Percentiles rank a stretch among this genome's conserved stretches.
phyloP scores from a whole-genome alignment of 2,113 vertebrate species.

The Stercorarius parasiticus region DNA sequence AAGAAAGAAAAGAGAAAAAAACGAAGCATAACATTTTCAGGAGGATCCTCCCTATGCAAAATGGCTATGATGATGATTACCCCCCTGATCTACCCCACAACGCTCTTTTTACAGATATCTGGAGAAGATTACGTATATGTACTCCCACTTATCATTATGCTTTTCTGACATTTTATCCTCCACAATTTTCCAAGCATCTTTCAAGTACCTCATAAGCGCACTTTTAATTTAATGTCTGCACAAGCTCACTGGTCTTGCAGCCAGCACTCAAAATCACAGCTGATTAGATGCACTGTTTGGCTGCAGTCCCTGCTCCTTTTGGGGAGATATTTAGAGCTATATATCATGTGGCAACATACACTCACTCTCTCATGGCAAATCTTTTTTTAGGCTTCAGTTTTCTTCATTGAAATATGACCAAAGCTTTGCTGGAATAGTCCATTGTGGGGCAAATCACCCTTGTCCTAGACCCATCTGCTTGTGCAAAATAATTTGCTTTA shows the following conservation, averaged over 20 bases:
- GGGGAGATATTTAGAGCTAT: not conserved
- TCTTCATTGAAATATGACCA: not conserved
- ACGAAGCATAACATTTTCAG: not conserved
- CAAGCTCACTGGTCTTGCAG: not conserved
- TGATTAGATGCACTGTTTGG: not conserved
- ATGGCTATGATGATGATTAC: not conserved
- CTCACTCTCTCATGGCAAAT: not conserved
- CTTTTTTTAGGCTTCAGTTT: not conserved
- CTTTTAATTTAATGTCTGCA: not conserved
- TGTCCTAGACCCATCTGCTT: not conserved
- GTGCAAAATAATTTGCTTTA: not conserved
- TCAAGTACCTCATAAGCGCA: not conserved
- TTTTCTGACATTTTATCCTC: conserved; percentile 20
- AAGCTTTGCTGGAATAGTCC: not conserved
- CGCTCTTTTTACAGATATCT: not conserved
- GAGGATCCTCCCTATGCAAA: not conserved
- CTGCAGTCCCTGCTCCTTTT: not conserved
- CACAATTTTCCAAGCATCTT: conserved; percentile 19
- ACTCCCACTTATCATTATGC: not conserved
- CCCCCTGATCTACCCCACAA: not conserved
- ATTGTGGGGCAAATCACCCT: not conserved
- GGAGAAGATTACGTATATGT: not conserved
- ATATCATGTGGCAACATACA: not conserved
- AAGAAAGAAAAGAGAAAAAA: not conserved
- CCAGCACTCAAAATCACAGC: not conserved